These are phyloP conservation scores for Galerucella nymphaeae DNA, from an alignment of 2,888 invertebrate species.

Conservation along the genomic window DNA sequence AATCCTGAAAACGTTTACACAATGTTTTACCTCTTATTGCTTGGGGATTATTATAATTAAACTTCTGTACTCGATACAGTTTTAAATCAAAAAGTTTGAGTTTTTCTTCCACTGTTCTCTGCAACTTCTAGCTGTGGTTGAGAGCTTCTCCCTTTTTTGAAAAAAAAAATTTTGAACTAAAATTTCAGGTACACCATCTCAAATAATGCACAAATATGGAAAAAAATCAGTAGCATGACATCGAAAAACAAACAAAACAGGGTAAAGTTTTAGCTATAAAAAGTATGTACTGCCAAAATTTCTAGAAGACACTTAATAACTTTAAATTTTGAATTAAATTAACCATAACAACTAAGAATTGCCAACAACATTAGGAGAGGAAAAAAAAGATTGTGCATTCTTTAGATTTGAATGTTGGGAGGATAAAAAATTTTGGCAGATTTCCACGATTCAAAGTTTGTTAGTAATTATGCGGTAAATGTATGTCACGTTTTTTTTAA, in stretches of 20 bases:
- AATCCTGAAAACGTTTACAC: too few relatives aligned
- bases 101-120: too few relatives aligned
- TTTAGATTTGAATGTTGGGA: conserved; percentile 2
- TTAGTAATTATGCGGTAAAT: conserved; percentile 14
- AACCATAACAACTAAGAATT: not conserved
- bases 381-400: conserved; percentile 1
- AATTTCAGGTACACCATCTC: too few relatives aligned
- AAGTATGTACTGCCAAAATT: not conserved
- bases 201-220: too few relatives aligned
- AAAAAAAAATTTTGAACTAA: too few relatives aligned
- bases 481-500: conserved; percentile 4
- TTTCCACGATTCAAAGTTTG: conserved; percentile 16
- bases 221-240: not conserved
- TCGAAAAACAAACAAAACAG: not conserved
- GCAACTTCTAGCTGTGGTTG: too few relatives aligned
- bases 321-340: not conserved
- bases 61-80: too few relatives aligned
- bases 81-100: too few relatives aligned
- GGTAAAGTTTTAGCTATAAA: conserved; percentile 2
- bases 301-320: not conserved
- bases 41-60: too few relatives aligned
- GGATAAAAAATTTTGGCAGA: conserved; percentile 12
- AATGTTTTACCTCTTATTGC: too few relatives aligned
- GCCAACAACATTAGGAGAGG: not conserved
- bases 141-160: too few relatives aligned